Base-by-base conservation (phyloP, 2,113 vertebrate genomes). In the Diadophis punctatus region DNA sequence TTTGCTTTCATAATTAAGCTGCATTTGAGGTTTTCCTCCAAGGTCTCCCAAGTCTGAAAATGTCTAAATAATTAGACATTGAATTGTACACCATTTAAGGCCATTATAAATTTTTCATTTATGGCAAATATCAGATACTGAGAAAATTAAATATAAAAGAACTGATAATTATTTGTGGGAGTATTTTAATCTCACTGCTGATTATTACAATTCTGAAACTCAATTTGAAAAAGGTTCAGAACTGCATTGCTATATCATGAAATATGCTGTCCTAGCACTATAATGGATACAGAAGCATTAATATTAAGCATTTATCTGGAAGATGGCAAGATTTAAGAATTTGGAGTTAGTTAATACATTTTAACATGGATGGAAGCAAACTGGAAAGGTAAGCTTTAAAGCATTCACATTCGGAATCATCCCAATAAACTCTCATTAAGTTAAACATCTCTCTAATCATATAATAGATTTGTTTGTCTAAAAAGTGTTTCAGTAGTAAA, bases 401-500 rank as follows among this genome's bases (percentile, higher is more conserved):
- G 91, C 86, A 95, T 95, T 97, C 20, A 90, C 95, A 97, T 89
- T 93, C 97, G 93, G 94, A 95, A 53, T 90, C 95, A 97, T 85
- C 93, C 6, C 0, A 97, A 96, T 94, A 7, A 95, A 90, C 91
- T 97, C 96, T 96, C 96, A 55, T 94, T 87, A 95, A 91, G 92
- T 92, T 93, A 94, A 90, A 48, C 46, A 92, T 95, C 95, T 97
- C 95, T 95, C 93, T 89, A 96, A 94, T 93, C 87, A 86, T 43
- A 90, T 51, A 91, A 86, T 53, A 95, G 85, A 96, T 95, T 95
- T 74, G 93, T 95, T 96, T 95, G 49, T 94, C 95, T 91, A 94
- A 96, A 93, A 95, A 58, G 94, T 96, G 95, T 97, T 92, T 98
- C 98, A 98, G 98, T 98, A 98, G 98, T 98, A 97, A 93, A 96